phyloP scores from a whole-genome alignment of 2,113 vertebrate genomes.

The Misgurnus anguillicaudatus region DNA sequence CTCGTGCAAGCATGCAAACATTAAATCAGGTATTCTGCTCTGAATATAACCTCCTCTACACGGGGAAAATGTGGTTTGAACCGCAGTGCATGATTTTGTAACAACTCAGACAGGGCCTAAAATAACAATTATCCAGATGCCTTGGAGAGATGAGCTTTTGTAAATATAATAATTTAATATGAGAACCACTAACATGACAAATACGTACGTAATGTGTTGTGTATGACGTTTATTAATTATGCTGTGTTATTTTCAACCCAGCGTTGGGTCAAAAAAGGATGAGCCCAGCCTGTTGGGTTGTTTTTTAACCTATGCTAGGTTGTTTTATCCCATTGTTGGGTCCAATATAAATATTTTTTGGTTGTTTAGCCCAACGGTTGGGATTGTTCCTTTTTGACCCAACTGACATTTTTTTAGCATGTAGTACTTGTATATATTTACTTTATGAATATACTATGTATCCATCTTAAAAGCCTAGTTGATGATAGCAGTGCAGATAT shows the following conservation, averaged over 20 bases:
- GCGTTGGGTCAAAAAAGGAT: too few species aligned
- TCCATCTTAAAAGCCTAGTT: too few species aligned
- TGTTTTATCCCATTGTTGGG: too few species aligned
- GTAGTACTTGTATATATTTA: too few species aligned
- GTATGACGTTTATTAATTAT: neutral
- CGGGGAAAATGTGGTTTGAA: conserved; percentile 1
- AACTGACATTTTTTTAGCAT: too few species aligned
- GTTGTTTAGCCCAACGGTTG: too few species aligned
- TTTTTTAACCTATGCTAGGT: too few species aligned
- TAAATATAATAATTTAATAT: neutral
- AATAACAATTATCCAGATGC: neutral
- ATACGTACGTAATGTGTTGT: neutral
- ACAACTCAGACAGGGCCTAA: neutral
- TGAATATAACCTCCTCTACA: neutral
- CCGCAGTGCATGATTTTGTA: neutral
- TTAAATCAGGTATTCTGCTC: neutral
- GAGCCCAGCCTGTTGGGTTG: too few species aligned
- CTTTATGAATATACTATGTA: too few species aligned
- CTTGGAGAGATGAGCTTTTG: conserved; percentile 6
- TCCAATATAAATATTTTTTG: too few species aligned
- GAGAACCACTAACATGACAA: neutral
- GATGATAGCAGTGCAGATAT: neutral
- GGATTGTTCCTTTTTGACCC: too few species aligned
- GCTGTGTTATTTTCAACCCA: too few species aligned
- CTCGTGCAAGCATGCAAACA: conserved; percentile 35